Evolutionary conservation across 2,113 vertebrate genomes (phyloP).

Genomic region (Ariopsis seemanni): DNA sequence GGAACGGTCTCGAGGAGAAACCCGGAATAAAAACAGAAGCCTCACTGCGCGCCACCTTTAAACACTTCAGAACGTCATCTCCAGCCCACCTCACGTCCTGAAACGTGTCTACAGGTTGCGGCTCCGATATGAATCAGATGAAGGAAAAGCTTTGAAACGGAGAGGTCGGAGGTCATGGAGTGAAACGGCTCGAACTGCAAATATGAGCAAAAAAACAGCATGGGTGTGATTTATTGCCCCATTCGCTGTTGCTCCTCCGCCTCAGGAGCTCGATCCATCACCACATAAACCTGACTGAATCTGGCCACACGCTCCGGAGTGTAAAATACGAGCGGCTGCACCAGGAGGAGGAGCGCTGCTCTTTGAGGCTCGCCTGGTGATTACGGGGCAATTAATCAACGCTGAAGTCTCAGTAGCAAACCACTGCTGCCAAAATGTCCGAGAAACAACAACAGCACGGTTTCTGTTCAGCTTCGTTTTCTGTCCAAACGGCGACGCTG

Average conservation of each 20-base stretch:
- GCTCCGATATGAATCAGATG: background rate
- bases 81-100: background rate
- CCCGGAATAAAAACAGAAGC: background rate
- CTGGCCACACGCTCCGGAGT: background rate
- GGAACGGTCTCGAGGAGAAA: background rate
- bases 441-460: too few relatives aligned
- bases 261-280: slow-evolving; percentile 43
- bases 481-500: background rate
- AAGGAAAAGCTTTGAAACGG: background rate
- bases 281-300: slow-evolving; percentile 17
- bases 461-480: background rate
- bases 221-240: slow-evolving; percentile 44
- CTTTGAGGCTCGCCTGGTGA: background rate
- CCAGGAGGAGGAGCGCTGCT: background rate
- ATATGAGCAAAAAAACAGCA: background rate
- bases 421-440: background rate
- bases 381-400: background rate
- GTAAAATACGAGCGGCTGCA: slow-evolving; percentile 18
- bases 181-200: background rate
- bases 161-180: background rate
- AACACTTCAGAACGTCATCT: background rate
- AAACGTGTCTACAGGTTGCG: background rate
- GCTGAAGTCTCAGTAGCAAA: background rate
- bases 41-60: background rate
- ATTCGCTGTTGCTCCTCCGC: background rate